A percentile compares a stretch with the other conserved stretches of the same genome.
These are phyloP conservation scores for Gallinago paraguaiae DNA, from an alignment of 2,113 vertebrate species.

Conservation along the genomic window DNA sequence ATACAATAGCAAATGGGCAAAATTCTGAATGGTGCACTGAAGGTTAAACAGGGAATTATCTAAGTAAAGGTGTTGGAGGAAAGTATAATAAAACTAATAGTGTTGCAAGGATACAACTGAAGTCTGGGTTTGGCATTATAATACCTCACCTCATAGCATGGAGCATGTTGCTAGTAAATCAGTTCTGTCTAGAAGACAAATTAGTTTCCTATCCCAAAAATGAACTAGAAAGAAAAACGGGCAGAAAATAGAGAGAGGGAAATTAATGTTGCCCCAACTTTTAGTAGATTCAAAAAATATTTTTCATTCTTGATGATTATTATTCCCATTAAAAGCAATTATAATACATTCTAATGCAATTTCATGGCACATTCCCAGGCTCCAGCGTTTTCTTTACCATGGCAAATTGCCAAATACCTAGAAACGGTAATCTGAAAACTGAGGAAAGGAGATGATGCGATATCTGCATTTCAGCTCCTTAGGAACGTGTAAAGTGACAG, in stretches of 20 bases:
- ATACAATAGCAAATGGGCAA: neutral
- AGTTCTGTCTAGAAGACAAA: constrained; percentile 39
- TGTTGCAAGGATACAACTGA: neutral
- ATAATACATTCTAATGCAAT: neutral
- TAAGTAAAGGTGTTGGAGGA: neutral
- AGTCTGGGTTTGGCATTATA: neutral
- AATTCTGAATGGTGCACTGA: neutral
- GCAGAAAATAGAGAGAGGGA: neutral
- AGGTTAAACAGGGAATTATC: neutral
- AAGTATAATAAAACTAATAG: neutral
- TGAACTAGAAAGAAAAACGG: neutral
- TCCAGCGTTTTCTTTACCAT: neutral
- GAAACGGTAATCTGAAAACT: neutral
- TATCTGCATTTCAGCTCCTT: constrained; percentile 6
- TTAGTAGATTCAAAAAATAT: neutral
- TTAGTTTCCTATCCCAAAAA: constrained; percentile 7
- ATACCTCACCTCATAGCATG: neutral
- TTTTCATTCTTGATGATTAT: neutral
- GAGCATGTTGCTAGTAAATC: constrained; percentile 12
- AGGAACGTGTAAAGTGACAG: neutral
- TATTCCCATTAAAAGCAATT: constrained; percentile 34
- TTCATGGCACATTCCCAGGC: neutral
- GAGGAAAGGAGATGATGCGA: neutral
- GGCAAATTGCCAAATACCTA: constrained; percentile 4
- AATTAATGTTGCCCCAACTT: neutral